Conservation (phyloP, 2,113 vertebrate genomes). For the Oryzias javanicus region DNA sequence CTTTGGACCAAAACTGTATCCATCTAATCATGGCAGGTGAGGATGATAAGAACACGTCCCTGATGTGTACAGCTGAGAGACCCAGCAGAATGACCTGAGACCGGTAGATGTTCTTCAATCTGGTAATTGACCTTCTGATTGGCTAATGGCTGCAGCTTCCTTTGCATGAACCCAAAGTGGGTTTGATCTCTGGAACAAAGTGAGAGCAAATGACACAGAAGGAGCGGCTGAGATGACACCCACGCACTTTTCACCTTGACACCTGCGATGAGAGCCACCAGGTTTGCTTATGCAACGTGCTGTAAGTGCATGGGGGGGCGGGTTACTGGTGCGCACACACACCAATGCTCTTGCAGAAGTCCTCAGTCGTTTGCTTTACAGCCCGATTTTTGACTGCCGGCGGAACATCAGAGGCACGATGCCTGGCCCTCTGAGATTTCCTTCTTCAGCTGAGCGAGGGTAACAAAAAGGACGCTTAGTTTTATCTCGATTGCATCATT, state of each 20-base stretch:
- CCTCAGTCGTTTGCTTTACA: slow-evolving; percentile 41
- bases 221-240: slow-evolving; percentile 16
- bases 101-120: not conserved
- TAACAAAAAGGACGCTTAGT: slow-evolving; percentile 55
- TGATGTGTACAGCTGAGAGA: not conserved
- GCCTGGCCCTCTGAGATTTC: slow-evolving; percentile 36
- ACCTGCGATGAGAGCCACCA: slow-evolving; percentile 22
- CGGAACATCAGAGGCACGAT: slow-evolving; percentile 25
- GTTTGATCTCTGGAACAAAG: slow-evolving; percentile 5
- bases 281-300: slow-evolving; percentile 37
- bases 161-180: not conserved
- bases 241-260: slow-evolving; percentile 43
- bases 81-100: not conserved
- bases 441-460: slow-evolving; percentile 25
- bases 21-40: too few species aligned
- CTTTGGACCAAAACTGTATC: too few species aligned
- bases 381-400: slow-evolving; percentile 32
- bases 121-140: not conserved
- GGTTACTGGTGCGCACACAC: slow-evolving; percentile 2
- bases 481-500: slow-evolving; percentile 63
- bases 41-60: not conserved
- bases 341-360: not conserved
- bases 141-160: slow-evolving; percentile 3
- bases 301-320: slow-evolving; percentile 16
- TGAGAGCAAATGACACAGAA: slow-evolving; percentile 6